phyloP scores from a whole-genome alignment of 2,888 invertebrate genomes.

The Unio delphinus region DNA sequence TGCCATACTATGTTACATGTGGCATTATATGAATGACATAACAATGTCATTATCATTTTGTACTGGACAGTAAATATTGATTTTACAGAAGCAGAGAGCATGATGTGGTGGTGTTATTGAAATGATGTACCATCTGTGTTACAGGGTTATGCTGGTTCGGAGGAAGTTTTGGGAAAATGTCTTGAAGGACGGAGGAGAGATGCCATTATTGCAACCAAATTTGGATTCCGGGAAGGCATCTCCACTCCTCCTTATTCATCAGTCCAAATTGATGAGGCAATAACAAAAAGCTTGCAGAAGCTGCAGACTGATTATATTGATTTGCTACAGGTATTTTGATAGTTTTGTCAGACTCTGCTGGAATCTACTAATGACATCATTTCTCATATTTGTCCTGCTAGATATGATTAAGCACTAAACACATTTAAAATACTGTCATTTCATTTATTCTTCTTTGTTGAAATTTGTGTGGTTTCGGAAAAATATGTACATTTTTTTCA shows the following conservation, averaged over 20 bases:
- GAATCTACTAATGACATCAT: too few relatives aligned
- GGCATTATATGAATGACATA: too few relatives aligned
- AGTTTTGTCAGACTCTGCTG: too few relatives aligned
- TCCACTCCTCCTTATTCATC: slow-evolving; percentile 58
- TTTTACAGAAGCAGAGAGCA: neutral
- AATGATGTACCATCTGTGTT: slow-evolving; percentile 4
- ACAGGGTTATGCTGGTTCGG: slow-evolving; percentile 66
- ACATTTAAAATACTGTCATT: too few relatives aligned
- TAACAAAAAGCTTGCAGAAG: slow-evolving; percentile 50
- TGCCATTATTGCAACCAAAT: slow-evolving; percentile 65
- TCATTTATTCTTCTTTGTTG: too few relatives aligned
- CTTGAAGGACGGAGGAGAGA: slow-evolving; percentile 58
- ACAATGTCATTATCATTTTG: too few relatives aligned
- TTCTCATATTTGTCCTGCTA: neutral
- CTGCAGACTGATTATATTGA: slow-evolving; percentile 66
- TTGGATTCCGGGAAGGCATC: slow-evolving; percentile 59
- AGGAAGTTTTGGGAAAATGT: slow-evolving; percentile 61
- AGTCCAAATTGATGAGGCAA: slow-evolving; percentile 60
- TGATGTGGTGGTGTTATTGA: neutral
- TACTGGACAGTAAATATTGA: neutral
- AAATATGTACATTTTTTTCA: too few relatives aligned
- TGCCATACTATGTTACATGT: too few relatives aligned
- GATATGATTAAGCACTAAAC: too few relatives aligned
- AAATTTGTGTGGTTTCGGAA: too few relatives aligned
- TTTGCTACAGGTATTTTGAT: slow-evolving; percentile 58